Evolutionary conservation across 1,140 invertebrate species (phyloP).

Genomic region (Nasonia vitripennis): DNA sequence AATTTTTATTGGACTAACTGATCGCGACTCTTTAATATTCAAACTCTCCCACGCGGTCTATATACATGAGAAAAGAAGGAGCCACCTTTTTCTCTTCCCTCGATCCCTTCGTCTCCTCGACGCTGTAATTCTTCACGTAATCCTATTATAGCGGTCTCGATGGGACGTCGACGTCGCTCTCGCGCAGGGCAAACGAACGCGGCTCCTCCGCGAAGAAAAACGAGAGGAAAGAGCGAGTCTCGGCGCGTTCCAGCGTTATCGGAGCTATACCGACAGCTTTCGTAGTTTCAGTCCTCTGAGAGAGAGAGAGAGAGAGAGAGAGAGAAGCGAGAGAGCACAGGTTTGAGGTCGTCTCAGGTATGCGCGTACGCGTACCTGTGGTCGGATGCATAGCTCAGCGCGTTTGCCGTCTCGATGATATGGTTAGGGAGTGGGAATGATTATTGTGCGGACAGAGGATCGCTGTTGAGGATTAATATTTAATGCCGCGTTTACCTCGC

Average conservation of each 20-base stretch:
- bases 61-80: background rate
- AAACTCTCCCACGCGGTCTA: background rate
- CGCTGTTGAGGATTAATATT: background rate
- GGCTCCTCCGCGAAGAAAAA: background rate
- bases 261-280: background rate
- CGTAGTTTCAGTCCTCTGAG: background rate
- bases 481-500: background rate
- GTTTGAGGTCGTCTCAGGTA: background rate
- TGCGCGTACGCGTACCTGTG: background rate
- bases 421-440: background rate
- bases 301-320: background rate
- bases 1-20: background rate
- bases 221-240: background rate
- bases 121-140: slow-evolving; percentile 40
- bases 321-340: background rate
- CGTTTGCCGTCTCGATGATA: slow-evolving; percentile 6
- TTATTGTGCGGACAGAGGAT: background rate
- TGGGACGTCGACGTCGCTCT: slow-evolving; percentile 18
- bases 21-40: background rate
- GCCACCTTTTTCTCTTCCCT: background rate
- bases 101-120: slow-evolving; percentile 31
- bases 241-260: background rate
- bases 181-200: slow-evolving; percentile 43
- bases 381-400: background rate
- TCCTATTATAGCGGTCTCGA: slow-evolving; percentile 29